A percentile compares a stretch with the other conserved stretches of the same genome.
These are phyloP conservation scores for Diarsia brunnea DNA, from an alignment of 2,888 invertebrate genomes.

Conservation along the genomic window DNA sequence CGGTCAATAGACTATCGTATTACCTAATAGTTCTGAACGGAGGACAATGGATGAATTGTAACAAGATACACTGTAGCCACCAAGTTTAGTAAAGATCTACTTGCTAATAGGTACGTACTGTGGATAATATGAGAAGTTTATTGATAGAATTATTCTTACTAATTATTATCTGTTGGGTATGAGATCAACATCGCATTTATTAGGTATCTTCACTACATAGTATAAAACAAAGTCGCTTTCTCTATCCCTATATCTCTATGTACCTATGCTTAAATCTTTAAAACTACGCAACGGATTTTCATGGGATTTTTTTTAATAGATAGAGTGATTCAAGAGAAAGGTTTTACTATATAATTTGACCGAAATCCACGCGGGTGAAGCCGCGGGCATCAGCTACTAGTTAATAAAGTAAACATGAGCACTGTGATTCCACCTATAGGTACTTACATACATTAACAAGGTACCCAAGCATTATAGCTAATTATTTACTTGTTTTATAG, in stretches of 20 bases:
- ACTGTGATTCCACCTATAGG: not conserved
- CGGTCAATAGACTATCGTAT: conserved; percentile 20
- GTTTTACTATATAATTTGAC: too few species aligned
- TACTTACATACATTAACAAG: not conserved
- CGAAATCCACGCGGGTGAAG: too few species aligned
- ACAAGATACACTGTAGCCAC: conserved; percentile 11
- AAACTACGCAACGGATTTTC: too few species aligned
- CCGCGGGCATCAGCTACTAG: too few species aligned
- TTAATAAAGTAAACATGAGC: not conserved
- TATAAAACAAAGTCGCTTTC: too few species aligned
- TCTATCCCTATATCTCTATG: too few species aligned
- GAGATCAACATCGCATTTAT: conserved; percentile 2
- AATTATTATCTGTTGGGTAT: not conserved
- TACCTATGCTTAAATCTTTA: too few species aligned
- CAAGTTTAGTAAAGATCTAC: not conserved
- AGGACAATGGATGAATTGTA: conserved; percentile 37
- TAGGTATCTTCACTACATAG: too few species aligned
- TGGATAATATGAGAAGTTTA: conserved; percentile 1
- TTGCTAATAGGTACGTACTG: conserved; percentile 1
- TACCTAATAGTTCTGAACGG: conserved; percentile 18
- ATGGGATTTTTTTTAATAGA: too few species aligned
- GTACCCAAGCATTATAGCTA: too few species aligned
- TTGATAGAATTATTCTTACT: conserved; percentile 10
- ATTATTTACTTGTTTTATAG: not conserved
- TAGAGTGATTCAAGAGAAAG: too few species aligned